phyloP scores from a whole-genome alignment of 2,888 invertebrate species.

The Parasteatoda lunata region DNA sequence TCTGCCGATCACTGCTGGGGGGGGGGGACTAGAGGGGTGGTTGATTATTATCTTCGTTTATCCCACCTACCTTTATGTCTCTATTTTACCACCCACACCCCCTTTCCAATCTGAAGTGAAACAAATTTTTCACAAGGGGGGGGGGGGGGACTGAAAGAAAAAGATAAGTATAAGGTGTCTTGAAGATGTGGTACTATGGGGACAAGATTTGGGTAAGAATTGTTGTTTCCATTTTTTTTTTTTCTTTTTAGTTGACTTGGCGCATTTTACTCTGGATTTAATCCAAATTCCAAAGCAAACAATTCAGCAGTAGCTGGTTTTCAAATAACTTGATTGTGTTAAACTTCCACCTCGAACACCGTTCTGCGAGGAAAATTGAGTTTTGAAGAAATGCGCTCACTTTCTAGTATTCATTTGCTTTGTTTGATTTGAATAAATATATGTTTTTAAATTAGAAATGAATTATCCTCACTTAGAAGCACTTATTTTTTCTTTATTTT shows the following conservation, averaged over 20 bases:
- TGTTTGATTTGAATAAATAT: background rate
- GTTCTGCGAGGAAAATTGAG: background rate
- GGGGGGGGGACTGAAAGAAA: constrained; percentile 30
- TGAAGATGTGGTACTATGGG: constrained; percentile 57
- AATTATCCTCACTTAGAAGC: background rate
- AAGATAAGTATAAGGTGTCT: constrained; percentile 46
- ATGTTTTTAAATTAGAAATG: background rate
- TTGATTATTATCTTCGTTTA: constrained; percentile 55
- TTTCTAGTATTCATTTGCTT: background rate
- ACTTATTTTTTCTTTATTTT: no score
- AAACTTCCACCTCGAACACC: constrained; percentile 59
- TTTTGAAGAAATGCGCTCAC: background rate
- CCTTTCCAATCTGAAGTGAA: constrained; percentile 23
- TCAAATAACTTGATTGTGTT: constrained; percentile 67
- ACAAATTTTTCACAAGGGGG: constrained; percentile 38
- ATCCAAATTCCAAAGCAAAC: constrained; percentile 64
- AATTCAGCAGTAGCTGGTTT: constrained; percentile 60
- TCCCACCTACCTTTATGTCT: constrained; percentile 66
- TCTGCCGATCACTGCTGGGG: background rate
- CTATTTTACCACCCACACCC: constrained; percentile 50
- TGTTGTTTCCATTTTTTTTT: constrained; percentile 30
- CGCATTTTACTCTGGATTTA: constrained; percentile 30
- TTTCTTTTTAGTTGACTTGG: constrained; percentile 62
- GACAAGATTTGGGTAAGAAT: constrained; percentile 57
- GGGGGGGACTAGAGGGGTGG: constrained; percentile 6